A percentile compares a stretch with the other conserved stretches of the same genome.
Conservation (phyloP, 2,113 vertebrate species). For the Petroica traversi region DNA sequence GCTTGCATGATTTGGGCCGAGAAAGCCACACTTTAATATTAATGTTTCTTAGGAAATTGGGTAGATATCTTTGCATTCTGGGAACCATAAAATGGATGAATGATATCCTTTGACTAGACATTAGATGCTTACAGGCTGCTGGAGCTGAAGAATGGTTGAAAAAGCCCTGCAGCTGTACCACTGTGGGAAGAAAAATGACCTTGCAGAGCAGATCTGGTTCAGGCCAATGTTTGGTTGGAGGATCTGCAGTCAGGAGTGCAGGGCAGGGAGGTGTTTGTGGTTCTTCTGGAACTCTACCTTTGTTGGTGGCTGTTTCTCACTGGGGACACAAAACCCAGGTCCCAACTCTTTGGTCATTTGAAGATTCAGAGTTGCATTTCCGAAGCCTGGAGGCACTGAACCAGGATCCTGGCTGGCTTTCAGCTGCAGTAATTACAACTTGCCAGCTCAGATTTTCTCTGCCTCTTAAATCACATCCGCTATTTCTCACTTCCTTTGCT, state of each 20-base stretch:
- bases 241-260: accelerated
- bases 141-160: neutral
- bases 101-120: neutral
- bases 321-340: neutral
- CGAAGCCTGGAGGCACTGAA: neutral
- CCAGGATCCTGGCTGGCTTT: constrained; percentile 41
- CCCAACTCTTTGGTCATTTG: neutral
- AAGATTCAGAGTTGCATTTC: neutral
- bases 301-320: neutral
- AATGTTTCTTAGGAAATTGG: constrained; percentile 48
- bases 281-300: accelerated
- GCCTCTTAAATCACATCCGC: constrained; percentile 46
- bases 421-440: constrained; percentile 46
- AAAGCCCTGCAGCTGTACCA: neutral
- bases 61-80: constrained; percentile 38
- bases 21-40: constrained; percentile 42
- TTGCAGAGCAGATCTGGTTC: neutral
- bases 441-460: constrained; percentile 5
- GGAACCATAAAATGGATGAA: constrained; percentile 29
- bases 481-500: constrained; percentile 45
- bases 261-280: neutral
- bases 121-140: neutral
- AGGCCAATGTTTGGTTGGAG: neutral
- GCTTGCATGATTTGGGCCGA: constrained; percentile 32
- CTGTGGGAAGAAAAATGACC: neutral